Conservation (phyloP, 2,888 invertebrate species). For the Eupithecia pulchellata region DNA sequence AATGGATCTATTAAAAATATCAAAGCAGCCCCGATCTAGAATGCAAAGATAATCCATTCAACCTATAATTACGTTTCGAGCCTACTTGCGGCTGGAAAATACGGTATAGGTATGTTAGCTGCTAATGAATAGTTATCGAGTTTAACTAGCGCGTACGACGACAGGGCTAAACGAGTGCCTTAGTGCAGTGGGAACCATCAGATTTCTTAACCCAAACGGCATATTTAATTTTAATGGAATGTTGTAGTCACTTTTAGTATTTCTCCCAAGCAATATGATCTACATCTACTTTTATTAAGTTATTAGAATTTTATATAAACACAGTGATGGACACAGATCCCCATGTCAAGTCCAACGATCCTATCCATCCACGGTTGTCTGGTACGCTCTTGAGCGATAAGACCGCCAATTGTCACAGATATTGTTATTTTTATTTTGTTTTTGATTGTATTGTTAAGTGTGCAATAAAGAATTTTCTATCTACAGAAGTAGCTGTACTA, state of each 20-base stretch:
- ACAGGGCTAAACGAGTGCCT: not conserved
- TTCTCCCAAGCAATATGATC: too few species aligned
- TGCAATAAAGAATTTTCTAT: too few species aligned
- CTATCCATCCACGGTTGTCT: too few species aligned
- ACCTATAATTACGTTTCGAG: constrained; percentile 12
- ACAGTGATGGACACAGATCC: too few species aligned
- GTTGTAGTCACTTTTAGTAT: not conserved
- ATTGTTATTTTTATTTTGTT: too few species aligned
- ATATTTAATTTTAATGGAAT: not conserved
- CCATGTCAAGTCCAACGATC: too few species aligned
- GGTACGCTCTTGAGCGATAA: too few species aligned
- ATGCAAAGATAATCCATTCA: not conserved
- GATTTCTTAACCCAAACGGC: not conserved
- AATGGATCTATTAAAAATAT: not conserved
- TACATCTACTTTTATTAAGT: too few species aligned
- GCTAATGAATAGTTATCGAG: constrained; percentile 14
- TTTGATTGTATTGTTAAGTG: too few species aligned
- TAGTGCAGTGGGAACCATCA: constrained; percentile 4
- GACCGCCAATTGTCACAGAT: too few species aligned
- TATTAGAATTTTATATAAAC: too few species aligned
- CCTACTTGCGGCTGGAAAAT: not conserved
- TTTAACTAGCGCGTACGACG: constrained; percentile 13
- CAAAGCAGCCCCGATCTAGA: not conserved
- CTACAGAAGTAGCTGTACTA: too few species aligned
- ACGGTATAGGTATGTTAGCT: constrained; percentile 15